Evolutionary conservation across 2,888 invertebrate genomes (phyloP), one percentile per base, ranked within the genome.

Genomic region (Dione vanillae): DNA sequence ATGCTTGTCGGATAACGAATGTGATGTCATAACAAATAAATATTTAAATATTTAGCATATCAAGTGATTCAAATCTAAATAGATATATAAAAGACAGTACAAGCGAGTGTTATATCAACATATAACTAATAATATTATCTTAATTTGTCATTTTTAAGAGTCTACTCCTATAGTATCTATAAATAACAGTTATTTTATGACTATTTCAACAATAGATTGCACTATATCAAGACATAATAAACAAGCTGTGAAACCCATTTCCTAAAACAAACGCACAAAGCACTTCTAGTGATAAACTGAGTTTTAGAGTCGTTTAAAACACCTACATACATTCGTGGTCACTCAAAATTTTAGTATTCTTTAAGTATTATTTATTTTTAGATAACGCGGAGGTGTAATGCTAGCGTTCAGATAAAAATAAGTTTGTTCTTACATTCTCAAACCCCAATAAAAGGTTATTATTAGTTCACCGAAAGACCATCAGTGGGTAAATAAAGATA

Each of bases 401-500:
- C 71, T 67, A 70, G 72, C 54, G 16, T 68, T 58, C 45, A 76
- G 78, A 75, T 77, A 78, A 75, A 77, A 77, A 74, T 72, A 74
- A 75, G 67, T 67, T 66, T 47, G 67, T 67, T 69, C 65, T 20
- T 54, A 71, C 71, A 72, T 74, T 75, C 70, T 69, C 52, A 67
- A 65, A 70, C 66, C 58, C 69, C 75, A 75, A 77, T 77, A 77
- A 77, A 75, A 78, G 74, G 67, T 77, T 75, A 75, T 71, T 75
- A 67, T 76, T 74, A 74, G 76, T 75, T 70, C 71, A 75, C 68
- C 51, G 68, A 74, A 71, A 61, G 56, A 68, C 67, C 65, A 67
- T 74, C 62, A 52, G 58, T 45, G 56, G 35, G 75, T 72, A 75
- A 70, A 71, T 71, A 66, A 45, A 70, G 72, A 72, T 74, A 69